Evolutionary conservation across 2,113 vertebrate genomes (phyloP), one percentile per base, ranked within the genome.

Genomic region (Ctenomys sociabilis): DNA sequence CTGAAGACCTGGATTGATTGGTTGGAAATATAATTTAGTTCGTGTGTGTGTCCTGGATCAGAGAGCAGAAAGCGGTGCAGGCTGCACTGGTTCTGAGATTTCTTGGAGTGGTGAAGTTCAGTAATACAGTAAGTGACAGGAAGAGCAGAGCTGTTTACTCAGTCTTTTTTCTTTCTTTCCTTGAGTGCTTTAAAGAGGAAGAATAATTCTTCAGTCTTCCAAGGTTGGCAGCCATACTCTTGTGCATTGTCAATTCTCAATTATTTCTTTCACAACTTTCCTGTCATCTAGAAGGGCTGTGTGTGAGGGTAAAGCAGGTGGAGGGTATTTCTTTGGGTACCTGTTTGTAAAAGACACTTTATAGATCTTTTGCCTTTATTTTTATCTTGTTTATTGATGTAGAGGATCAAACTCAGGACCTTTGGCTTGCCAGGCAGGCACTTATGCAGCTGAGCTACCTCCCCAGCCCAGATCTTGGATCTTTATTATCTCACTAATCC

Each of bases 31-130:
- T 32, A 91, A 97, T 98, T 98, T 97, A 97, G 97, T 96, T 98
- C 97, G 63, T 97, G 96, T 98, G 98, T 98, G 98, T 98, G 97
- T 98, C 78, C 98, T 98, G 98, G 98, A 98, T 91, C 70, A 24
- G 0, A 54, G 96, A 98, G 98, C 98, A 98, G 98, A 98, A 98
- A 96, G 98, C 97, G 89, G 86, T 96, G 95, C 86, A 96, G 94
- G 95, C 68, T 77, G 82, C 92, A 61, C 96, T 97, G 97, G 96
- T 97, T 98, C 61, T 90, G 0, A 13, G 92, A 95, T 1, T 0
- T 86, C 93, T 93, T 89, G 92, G 97, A 87, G 94, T 73, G 86
- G 81, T 4, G 3, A 49, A 68, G 97, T 96, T 97, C 21, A 0
- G 94, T 96, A 97, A 96, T n/a, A 57, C 92, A 94, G 96, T 43